Base-by-base conservation (phyloP, 2,113 vertebrate species). In the Microtus oregoni region DNA sequence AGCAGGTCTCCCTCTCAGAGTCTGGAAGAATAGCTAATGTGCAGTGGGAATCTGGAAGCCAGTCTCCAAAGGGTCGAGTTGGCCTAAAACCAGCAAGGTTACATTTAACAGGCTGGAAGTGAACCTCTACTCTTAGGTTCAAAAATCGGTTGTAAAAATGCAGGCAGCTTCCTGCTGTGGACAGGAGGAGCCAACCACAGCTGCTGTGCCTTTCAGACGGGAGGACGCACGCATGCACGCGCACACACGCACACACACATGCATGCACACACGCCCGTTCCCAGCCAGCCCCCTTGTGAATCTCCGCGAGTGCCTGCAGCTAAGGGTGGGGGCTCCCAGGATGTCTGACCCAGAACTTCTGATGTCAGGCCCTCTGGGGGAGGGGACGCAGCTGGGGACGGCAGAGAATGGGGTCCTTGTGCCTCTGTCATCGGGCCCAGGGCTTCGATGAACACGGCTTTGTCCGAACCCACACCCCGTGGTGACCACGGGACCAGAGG, bases 401-500 rank as follows among this genome's bases (percentile, higher is more conserved):
- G 55, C 67, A 55, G 95, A 98, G 97, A 98, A 98, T 96, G 92
- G 92, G 96, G 94, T 89, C 96, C 97, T 98, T 98, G 97, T 98
- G 81, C 93, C 41, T 26, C 81, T 83, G n/a, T 96, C 94, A 67
- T 88, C 89, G 47, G 92, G 61, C 91, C 86, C 61, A 0, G 70
- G 63, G 89, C 96, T 65, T 44, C 63, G 3, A 96, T 97, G 96
- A 98, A 97, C 96, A 95, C 94, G 11, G 95, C 97, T 95, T 97
- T 98, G 97, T 98, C 86, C 30, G 86, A 82, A 88, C 95, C 97
- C 97, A 86, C 94, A 92, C 97, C 97, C 96, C 86, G 86, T 89
- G 95, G 95, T 87, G 86, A 76, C 95, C 97, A 96, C 82, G 95
- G 86, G 96, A 94, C 81, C 61, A n/a, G 55, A 76, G 81, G 79